Evolutionary conservation across 2,888 invertebrate species (phyloP).

Genomic region (Drosophila mimetica): DNA sequence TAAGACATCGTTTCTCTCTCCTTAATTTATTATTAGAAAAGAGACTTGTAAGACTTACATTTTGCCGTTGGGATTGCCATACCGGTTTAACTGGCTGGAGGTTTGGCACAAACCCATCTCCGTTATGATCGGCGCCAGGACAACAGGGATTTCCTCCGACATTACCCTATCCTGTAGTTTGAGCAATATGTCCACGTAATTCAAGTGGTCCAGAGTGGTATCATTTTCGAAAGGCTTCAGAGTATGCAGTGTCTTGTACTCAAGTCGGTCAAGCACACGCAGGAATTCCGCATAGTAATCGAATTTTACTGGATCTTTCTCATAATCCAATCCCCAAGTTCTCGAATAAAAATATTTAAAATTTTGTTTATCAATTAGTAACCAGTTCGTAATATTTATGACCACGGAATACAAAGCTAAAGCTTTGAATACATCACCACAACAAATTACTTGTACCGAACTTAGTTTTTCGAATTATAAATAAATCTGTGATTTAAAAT

Average conservation of each 20-base stretch:
- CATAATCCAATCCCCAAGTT: conserved; percentile 55
- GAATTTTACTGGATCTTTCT: conserved; percentile 45
- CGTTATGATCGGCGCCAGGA: conserved; percentile 74
- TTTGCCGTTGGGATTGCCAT: conserved; percentile 73
- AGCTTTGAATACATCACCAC: too few species aligned
- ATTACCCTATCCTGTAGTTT: conserved; percentile 32
- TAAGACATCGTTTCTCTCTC: too few species aligned
- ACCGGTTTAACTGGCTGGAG: conserved; percentile 66
- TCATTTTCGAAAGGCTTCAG: conserved; percentile 74
- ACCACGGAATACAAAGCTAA: too few species aligned
- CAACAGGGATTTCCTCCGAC: conserved; percentile 7
- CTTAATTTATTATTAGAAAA: too few species aligned
- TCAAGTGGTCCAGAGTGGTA: conserved; percentile 55
- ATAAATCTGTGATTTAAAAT: too few species aligned
- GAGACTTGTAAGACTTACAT: conserved; percentile 42
- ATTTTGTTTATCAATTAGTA: neutral
- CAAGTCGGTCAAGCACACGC: conserved; percentile 58
- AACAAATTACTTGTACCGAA: too few species aligned
- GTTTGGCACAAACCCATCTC: conserved; percentile 82
- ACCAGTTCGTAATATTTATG: too few species aligned
- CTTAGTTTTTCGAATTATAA: too few species aligned
- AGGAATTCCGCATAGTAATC: conserved; percentile 75
- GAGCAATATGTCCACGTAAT: conserved; percentile 62
- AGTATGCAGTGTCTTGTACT: conserved; percentile 61
- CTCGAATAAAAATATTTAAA: conserved; percentile 29